These are phyloP conservation scores for Scotopteryx bipunctaria DNA, from an alignment of 2,888 invertebrate species.

Conservation along the genomic window DNA sequence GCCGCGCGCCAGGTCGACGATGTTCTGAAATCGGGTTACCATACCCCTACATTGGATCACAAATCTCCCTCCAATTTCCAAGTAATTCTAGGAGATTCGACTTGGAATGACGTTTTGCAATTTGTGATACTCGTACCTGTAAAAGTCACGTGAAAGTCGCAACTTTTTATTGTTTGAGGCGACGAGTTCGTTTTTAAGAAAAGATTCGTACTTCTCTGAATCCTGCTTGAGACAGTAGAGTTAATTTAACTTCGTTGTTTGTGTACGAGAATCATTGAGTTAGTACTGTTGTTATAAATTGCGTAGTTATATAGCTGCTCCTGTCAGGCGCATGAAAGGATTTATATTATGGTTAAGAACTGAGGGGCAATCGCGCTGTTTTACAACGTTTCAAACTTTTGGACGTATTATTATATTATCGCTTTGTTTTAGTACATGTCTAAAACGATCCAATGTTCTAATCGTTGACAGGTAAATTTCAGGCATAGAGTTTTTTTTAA, in stretches of 20 bases:
- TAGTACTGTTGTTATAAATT: conserved; percentile 25
- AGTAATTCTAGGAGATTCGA: conserved; percentile 62
- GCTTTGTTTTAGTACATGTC: too few relatives aligned
- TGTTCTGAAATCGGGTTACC: conserved; percentile 72
- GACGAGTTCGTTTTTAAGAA: conserved; percentile 36
- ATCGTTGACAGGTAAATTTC: too few relatives aligned
- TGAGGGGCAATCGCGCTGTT: background rate
- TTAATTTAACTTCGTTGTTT: conserved; percentile 46
- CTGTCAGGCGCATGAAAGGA: conserved; percentile 29
- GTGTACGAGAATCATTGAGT: conserved; percentile 22
- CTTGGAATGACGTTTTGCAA: conserved; percentile 49
- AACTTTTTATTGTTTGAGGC: conserved; percentile 41
- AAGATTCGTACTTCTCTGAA: conserved; percentile 37
- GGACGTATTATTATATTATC: background rate
- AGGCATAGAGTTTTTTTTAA: too few relatives aligned
- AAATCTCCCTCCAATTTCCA: conserved; percentile 60
- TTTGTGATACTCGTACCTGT: conserved; percentile 30
- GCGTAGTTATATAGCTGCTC: conserved; percentile 25
- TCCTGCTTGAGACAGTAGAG: conserved; percentile 37
- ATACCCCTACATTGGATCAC: conserved; percentile 44
- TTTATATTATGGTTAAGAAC: conserved; percentile 19
- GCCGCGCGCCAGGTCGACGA: conserved; percentile 39
- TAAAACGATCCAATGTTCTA: too few relatives aligned
- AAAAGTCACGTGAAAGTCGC: conserved; percentile 24
- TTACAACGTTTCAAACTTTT: background rate